Evolutionary conservation across 2,888 invertebrate genomes (phyloP).

Genomic region (Leucophenga maculata): DNA sequence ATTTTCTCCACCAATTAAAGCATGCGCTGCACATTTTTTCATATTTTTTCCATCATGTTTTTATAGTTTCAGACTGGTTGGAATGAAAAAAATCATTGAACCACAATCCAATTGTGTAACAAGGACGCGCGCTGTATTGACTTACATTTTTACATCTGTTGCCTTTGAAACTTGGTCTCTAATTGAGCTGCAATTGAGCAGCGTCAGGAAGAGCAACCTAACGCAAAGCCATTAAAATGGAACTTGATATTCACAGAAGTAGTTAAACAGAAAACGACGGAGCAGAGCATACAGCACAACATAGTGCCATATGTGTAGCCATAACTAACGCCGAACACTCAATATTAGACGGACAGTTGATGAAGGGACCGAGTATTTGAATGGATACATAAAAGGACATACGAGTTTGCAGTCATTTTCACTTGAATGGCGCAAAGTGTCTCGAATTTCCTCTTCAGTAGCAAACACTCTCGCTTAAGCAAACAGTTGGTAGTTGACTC

Average conservation of each 20-base stretch:
- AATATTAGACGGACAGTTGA: too few relatives aligned
- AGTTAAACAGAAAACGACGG: conserved; percentile 12
- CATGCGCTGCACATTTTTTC: neutral
- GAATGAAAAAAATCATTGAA: conserved; percentile 1
- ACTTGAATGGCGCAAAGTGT: conserved; percentile 45
- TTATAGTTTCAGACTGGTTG: neutral
- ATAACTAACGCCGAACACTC: too few relatives aligned
- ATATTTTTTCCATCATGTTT: neutral
- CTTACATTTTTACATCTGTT: neutral
- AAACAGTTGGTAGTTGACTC: neutral
- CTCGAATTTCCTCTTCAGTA: conserved; percentile 61
- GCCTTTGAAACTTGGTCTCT: conserved; percentile 4
- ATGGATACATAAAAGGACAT: neutral
- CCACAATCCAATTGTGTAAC: neutral
- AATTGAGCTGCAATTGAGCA: conserved; percentile 24
- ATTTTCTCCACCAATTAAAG: conserved; percentile 18
- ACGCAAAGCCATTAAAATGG: conserved; percentile 15
- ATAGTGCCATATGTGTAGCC: too few relatives aligned
- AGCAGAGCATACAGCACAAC: conserved; percentile 27
- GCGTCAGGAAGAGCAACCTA: neutral
- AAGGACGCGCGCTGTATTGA: too few relatives aligned
- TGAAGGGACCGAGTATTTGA: too few relatives aligned
- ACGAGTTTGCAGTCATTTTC: neutral
- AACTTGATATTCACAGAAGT: conserved; percentile 18
- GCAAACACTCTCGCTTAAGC: conserved; percentile 19